Percentiles rank a stretch among this genome's conserved stretches.
Conservation (phyloP, 1,140 invertebrate genomes). For the Pemphigus obesinymphae region DNA sequence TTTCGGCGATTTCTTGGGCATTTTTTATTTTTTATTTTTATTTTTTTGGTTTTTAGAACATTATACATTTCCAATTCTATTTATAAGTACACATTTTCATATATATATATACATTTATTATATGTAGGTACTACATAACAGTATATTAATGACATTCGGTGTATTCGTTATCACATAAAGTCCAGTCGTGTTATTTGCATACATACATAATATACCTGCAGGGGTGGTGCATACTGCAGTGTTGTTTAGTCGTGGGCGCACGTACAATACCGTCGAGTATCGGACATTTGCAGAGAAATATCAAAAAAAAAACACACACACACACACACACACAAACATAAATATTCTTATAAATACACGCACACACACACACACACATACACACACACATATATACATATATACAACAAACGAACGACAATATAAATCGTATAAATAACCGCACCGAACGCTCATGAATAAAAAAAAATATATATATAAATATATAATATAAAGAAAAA, state of each 20-base stretch:
- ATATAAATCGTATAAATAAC: constrained; percentile 22
- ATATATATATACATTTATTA: no score
- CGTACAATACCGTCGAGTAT: neutral
- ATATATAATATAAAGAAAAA: constrained; percentile 38
- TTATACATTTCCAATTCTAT: no score
- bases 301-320: neutral
- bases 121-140: no score
- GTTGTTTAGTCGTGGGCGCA: constrained; percentile 5
- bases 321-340: neutral
- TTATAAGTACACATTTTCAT: no score
- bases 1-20: no score
- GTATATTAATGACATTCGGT: neutral
- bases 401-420: neutral
- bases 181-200: neutral
- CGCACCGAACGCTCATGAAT: constrained; percentile 11
- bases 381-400: no score
- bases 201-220: neutral
- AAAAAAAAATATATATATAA: no score
- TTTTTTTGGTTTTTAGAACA: no score
- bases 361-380: neutral
- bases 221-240: neutral
- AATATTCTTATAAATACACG: neutral
- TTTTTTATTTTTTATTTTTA: no score
- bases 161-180: neutral
- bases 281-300: neutral